phyloP scores from a whole-genome alignment of 2,113 vertebrate genomes.

The Neoarius graeffei region DNA sequence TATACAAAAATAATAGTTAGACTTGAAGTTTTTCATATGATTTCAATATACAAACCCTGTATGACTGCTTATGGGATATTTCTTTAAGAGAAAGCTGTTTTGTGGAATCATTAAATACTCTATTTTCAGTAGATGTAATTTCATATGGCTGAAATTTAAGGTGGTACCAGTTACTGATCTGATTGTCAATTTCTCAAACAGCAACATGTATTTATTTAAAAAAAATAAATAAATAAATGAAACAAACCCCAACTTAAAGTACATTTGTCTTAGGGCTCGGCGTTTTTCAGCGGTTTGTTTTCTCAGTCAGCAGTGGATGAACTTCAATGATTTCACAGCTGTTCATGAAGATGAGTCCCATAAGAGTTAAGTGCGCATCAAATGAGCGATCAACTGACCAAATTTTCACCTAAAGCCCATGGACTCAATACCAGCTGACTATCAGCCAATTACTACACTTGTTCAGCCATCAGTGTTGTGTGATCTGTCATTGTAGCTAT shows the following conservation, averaged over 20 bases:
- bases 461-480: neutral
- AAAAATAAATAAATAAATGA: neutral
- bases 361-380: neutral
- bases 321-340: neutral
- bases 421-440: neutral
- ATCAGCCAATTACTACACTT: neutral
- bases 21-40: neutral
- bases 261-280: neutral
- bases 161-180: neutral
- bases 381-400: neutral
- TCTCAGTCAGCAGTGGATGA: neutral
- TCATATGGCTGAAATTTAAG: neutral
- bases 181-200: constrained; percentile 4
- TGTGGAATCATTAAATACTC: constrained; percentile 13
- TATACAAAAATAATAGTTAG: constrained; percentile 35
- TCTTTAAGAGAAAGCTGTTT: neutral
- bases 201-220: neutral
- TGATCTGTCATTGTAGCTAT: neutral
- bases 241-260: neutral
- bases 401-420: neutral
- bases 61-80: neutral
- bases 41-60: constrained; percentile 2
- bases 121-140: neutral
- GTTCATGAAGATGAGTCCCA: neutral
- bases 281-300: neutral